A percentile compares a stretch with the other conserved stretches of the same genome.
Evolutionary conservation across 2,797 vertebrate genomes (phyloP).

Genomic region (Smutsia gigantea): DNA sequence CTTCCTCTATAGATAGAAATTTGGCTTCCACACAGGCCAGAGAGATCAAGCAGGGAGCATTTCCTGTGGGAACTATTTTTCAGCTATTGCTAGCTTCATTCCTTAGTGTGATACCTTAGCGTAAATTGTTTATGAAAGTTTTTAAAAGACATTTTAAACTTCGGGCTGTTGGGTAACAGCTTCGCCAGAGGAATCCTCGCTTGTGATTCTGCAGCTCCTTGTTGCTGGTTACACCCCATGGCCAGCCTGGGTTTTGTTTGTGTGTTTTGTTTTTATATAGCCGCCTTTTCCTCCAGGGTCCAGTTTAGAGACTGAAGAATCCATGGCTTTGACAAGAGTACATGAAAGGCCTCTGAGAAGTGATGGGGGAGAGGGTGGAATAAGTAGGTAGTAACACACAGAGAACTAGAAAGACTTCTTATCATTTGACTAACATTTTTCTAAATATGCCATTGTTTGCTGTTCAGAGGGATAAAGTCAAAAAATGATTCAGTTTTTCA

Average conservation of each 20-base stretch:
- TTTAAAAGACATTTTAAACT: slow-evolving; percentile 45
- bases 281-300: neutral
- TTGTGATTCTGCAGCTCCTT: neutral
- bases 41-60: slow-evolving; percentile 62
- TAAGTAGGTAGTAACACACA: neutral
- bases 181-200: neutral
- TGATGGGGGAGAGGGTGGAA: rapidly evolving
- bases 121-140: slow-evolving; percentile 42
- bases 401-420: neutral
- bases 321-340: neutral
- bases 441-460: neutral
- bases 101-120: slow-evolving; percentile 10
- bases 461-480: neutral
- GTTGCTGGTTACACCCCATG: rapidly evolving
- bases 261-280: neutral
- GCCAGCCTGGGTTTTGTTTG: neutral
- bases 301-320: neutral
- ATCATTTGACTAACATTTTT: neutral
- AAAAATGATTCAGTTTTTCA: neutral
- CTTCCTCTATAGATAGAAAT: slow-evolving; percentile 83
- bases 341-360: neutral
- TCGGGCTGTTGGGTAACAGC: neutral
- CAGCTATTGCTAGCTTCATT: slow-evolving; percentile 27
- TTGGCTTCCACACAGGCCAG: slow-evolving; percentile 72
- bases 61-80: slow-evolving; percentile 76